Percentiles rank a stretch among this genome's conserved stretches.
Conservation (phyloP, 2,888 invertebrate species). For the Acrocyrtus sp. region DNA sequence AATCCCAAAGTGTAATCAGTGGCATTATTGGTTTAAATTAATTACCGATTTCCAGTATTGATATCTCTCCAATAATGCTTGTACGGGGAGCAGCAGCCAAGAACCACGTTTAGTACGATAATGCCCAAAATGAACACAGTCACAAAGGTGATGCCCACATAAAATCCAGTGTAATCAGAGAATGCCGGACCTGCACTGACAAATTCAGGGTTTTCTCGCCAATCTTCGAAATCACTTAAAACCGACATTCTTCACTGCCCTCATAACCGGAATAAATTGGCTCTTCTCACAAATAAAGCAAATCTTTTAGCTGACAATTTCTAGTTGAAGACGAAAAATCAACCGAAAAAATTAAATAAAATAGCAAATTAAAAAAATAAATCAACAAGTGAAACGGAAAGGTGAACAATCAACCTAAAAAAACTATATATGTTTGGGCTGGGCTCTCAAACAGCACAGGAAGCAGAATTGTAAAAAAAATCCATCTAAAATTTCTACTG, state of each 20-base stretch:
- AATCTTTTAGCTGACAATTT: no score
- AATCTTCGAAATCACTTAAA: constrained; percentile 73
- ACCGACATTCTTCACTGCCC: constrained; percentile 70
- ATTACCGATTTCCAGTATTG: constrained; percentile 64
- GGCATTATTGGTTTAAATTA: neutral
- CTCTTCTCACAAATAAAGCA: no score
- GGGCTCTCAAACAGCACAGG: no score
- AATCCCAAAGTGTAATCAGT: neutral
- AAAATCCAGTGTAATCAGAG: constrained; percentile 83
- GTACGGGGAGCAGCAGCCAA: constrained; percentile 84
- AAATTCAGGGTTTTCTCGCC: constrained; percentile 74
- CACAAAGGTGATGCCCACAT: constrained; percentile 82
- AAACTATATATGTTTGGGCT: no score
- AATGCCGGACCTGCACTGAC: constrained; percentile 67
- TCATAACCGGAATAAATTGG: neutral
- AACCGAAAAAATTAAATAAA: no score
- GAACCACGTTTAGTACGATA: constrained; percentile 79
- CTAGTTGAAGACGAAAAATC: no score
- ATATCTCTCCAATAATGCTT: constrained; percentile 82
- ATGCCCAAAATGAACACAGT: constrained; percentile 77
- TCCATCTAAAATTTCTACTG: neutral
- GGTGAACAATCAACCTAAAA: no score
- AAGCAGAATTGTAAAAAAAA: no score
- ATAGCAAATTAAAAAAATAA: neutral
- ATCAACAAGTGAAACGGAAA: neutral